Percentiles rank a stretch among this genome's conserved stretches.
phyloP scores from a whole-genome alignment of 2,113 vertebrate species.

The Chrysemys picta region DNA sequence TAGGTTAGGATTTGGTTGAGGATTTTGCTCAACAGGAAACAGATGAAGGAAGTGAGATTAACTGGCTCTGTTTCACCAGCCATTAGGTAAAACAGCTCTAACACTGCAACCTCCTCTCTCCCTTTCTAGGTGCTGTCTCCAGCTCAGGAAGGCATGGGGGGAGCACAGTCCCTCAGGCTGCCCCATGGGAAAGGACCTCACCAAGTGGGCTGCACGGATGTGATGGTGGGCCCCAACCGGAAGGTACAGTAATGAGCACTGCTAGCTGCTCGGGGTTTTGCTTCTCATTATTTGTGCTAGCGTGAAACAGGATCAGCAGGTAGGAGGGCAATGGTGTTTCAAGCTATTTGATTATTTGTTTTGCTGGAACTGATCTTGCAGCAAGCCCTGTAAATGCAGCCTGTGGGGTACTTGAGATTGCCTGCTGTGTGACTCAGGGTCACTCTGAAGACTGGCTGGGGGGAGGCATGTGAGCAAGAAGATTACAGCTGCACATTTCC shows the following conservation, averaged over 20 bases:
- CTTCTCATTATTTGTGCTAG: background rate
- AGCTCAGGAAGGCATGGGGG: constrained; percentile 63
- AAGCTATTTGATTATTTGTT: background rate
- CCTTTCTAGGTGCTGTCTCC: background rate
- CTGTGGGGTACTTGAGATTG: background rate
- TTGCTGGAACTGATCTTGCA: background rate
- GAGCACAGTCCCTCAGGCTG: constrained; percentile 58
- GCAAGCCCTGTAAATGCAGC: background rate
- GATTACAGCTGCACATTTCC: background rate
- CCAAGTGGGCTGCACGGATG: constrained; percentile 76
- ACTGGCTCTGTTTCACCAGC: rapidly evolving
- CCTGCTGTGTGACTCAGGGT: background rate
- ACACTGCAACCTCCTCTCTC: background rate
- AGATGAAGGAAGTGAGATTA: background rate
- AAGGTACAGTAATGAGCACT: constrained; percentile 50
- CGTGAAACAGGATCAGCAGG: background rate
- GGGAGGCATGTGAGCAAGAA: background rate
- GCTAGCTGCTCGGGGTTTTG: background rate
- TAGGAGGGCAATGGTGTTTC: background rate
- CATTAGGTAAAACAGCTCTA: background rate
- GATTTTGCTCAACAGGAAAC: background rate
- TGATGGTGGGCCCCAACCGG: constrained; percentile 75
- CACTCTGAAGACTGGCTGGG: too few relatives aligned
- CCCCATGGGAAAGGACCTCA: constrained; percentile 71
- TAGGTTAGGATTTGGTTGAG: background rate